phyloP scores from a whole-genome alignment of 2,888 invertebrate genomes.

The Trachelus iudaicus region DNA sequence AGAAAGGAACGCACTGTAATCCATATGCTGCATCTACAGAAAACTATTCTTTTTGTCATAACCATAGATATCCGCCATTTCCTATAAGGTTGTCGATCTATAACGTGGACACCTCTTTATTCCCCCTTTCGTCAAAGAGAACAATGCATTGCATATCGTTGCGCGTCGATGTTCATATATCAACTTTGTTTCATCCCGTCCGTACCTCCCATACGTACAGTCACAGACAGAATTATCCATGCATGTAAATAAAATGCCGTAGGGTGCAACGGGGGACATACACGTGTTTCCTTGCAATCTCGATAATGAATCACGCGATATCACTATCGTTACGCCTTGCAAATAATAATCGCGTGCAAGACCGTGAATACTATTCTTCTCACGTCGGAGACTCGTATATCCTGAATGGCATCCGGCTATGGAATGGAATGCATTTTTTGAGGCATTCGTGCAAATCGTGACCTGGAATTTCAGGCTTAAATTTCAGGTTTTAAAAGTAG shows the following conservation, averaged over 20 bases:
- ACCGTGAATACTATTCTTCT: not conserved
- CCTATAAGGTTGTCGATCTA: not conserved
- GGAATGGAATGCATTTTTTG: not conserved
- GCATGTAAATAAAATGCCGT: not conserved
- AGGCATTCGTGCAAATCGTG: not conserved
- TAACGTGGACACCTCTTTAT: not conserved
- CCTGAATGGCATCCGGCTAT: not conserved
- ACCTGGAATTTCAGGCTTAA: not conserved
- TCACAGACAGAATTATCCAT: not conserved
- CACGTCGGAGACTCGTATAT: not conserved
- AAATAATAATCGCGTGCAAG: not conserved
- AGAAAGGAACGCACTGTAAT: not conserved
- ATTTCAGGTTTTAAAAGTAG: not conserved
- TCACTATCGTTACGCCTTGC: not conserved
- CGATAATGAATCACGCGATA: not conserved
- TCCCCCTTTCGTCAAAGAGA: not conserved
- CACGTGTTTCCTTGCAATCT: not conserved
- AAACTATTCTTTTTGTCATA: not conserved
- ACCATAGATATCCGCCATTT: not conserved
- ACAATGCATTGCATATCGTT: not conserved
- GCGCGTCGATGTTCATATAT: not conserved
- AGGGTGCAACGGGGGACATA: not conserved
- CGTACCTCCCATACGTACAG: not conserved
- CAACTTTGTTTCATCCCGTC: not conserved
- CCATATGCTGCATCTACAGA: not conserved